These are phyloP conservation scores for Psephotus haematonotus DNA, from an alignment of 2,113 vertebrate species.

Conservation along the genomic window DNA sequence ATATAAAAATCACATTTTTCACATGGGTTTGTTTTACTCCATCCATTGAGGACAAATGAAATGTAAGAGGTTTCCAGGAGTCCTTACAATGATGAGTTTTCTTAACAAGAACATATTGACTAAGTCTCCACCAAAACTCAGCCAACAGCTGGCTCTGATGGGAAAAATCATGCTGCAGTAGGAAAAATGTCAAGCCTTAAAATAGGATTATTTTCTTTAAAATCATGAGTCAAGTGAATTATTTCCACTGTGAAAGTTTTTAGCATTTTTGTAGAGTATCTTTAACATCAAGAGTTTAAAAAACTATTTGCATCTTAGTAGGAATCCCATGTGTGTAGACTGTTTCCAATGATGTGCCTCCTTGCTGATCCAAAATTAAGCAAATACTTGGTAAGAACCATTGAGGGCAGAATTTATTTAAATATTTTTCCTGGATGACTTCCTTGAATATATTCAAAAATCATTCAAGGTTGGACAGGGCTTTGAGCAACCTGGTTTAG, in stretches of 20 bases:
- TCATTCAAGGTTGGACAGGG: not conserved
- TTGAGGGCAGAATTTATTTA: not conserved
- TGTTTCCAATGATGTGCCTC: not conserved
- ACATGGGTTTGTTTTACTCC: not conserved
- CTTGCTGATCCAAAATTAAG: not conserved
- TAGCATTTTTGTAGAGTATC: not conserved
- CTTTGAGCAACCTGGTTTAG: not conserved
- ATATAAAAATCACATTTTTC: not conserved
- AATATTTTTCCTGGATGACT: not conserved
- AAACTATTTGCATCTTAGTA: not conserved
- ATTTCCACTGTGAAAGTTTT: not conserved
- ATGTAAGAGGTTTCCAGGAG: not conserved
- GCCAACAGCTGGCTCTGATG: not conserved
- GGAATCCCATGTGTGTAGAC: accelerated
- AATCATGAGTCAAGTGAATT: not conserved
- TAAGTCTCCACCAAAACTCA: not conserved
- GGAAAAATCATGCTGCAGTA: not conserved
- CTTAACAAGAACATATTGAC: not conserved
- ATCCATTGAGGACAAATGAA: not conserved
- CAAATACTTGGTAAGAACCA: not conserved
- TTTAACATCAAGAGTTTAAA: not conserved
- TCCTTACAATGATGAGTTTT: not conserved
- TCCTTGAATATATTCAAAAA: not conserved
- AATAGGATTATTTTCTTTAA: not conserved
- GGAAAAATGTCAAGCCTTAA: constrained; percentile 9